These are phyloP conservation scores for Odontophorus gujanensis DNA, from an alignment of 2,113 vertebrate species.

Conservation along the genomic window DNA sequence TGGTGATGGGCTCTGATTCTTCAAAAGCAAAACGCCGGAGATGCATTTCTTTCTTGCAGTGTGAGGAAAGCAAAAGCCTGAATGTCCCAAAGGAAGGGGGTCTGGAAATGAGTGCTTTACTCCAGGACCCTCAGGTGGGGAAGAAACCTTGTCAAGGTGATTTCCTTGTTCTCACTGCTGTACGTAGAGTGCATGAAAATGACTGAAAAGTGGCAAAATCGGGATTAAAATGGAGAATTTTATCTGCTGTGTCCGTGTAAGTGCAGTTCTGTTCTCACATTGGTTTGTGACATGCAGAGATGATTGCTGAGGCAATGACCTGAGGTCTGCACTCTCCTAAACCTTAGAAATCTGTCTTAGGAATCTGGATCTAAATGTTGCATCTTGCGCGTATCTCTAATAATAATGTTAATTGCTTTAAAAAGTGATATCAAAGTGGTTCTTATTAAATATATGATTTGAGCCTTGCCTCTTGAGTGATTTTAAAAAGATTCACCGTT, in stretches of 20 bases:
- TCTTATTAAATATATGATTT: constrained; percentile 71
- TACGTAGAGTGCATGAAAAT: neutral
- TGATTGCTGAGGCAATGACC: neutral
- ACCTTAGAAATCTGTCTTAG: neutral
- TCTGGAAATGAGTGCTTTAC: neutral
- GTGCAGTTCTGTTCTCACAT: neutral
- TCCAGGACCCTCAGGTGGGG: neutral
- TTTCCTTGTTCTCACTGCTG: neutral
- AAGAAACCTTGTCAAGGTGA: neutral
- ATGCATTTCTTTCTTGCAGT: neutral
- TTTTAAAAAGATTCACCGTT: constrained; percentile 44
- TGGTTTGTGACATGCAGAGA: neutral
- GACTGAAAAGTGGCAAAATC: neutral
- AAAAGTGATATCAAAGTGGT: constrained; percentile 58
- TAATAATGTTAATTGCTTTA: constrained; percentile 68
- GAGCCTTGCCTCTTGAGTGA: constrained; percentile 63
- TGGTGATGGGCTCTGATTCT: neutral
- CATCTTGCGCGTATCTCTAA: constrained; percentile 62
- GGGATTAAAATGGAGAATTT: neutral
- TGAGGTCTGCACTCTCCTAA: neutral
- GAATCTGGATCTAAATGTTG: constrained; percentile 47
- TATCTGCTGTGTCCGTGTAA: neutral
- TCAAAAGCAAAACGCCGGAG: fast-evolving
- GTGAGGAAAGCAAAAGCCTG: neutral
- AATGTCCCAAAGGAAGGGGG: neutral